Evolutionary conservation across 2,797 vertebrate genomes (phyloP).

Genomic region (Cyprinodon diabolis): DNA sequence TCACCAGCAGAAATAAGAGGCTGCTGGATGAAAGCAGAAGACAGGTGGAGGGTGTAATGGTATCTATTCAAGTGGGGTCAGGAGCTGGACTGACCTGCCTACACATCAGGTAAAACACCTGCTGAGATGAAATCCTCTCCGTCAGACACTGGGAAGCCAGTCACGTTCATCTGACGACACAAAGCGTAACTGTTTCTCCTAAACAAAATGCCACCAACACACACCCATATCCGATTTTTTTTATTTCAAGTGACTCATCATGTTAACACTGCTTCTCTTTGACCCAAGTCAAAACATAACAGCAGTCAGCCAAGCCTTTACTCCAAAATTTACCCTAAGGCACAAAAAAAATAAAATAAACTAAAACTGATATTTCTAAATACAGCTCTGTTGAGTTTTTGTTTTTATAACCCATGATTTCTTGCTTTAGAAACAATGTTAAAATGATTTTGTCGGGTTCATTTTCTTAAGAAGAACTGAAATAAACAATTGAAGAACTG

Average conservation of each 20-base stretch:
- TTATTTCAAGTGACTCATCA: neutral
- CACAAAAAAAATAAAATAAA: neutral
- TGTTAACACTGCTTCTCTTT: neutral
- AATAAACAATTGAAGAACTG: too few species aligned
- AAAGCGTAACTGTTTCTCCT: constrained; percentile 11
- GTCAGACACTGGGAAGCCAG: constrained; percentile 49
- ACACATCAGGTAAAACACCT: constrained; percentile 67
- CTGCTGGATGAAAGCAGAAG: constrained; percentile 6
- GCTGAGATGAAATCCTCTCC: constrained; percentile 66
- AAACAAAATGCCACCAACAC: constrained; percentile 1
- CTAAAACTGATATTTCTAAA: neutral
- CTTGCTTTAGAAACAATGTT: too few species aligned
- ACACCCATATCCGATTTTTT: neutral
- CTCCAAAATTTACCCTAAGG: neutral
- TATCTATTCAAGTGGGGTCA: constrained; percentile 16
- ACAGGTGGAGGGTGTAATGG: constrained; percentile 24
- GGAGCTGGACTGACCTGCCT: constrained; percentile 10
- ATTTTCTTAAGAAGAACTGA: too few species aligned
- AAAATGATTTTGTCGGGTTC: too few species aligned
- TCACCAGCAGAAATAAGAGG: constrained; percentile 1
- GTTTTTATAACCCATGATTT: too few species aligned
- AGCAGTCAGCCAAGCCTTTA: neutral
- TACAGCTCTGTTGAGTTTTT: neutral
- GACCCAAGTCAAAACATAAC: neutral
- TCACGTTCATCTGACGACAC: constrained; percentile 60